Conservation (phyloP, 2,797 vertebrate genomes). For the Eulemur coronatus region DNA sequence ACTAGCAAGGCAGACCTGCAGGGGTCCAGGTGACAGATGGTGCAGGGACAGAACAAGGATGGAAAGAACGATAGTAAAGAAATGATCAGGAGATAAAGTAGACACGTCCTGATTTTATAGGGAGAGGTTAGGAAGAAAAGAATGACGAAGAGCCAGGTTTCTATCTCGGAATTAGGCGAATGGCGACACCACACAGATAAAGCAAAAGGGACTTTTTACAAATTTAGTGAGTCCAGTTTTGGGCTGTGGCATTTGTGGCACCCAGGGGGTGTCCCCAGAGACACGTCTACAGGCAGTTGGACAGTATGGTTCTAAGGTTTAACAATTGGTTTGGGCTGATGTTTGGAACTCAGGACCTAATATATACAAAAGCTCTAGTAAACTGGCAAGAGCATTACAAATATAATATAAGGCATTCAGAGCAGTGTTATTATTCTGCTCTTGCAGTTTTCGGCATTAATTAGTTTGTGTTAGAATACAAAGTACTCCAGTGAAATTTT, state of each 20-base stretch:
- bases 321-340: background rate
- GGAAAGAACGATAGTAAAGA: background rate
- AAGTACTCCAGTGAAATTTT: background rate
- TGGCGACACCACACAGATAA: background rate
- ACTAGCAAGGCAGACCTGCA: background rate
- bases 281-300: background rate
- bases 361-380: background rate
- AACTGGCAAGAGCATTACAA: background rate
- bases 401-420: background rate
- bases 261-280: background rate
- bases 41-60: background rate
- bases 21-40: background rate
- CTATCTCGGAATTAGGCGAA: background rate
- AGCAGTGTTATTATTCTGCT: background rate
- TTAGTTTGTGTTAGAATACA: slow-evolving; percentile 30
- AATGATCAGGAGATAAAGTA: background rate
- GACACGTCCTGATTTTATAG: background rate
- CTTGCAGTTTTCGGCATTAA: slow-evolving; percentile 26
- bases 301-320: background rate
- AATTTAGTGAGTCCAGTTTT: background rate
- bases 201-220: background rate
- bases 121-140: background rate
- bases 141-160: background rate
- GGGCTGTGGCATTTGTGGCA: background rate
- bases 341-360: background rate